Evolutionary conservation across 2,113 vertebrate species (phyloP), one percentile per base, ranked within the genome.

Genomic region (Cyanocitta stelleri): DNA sequence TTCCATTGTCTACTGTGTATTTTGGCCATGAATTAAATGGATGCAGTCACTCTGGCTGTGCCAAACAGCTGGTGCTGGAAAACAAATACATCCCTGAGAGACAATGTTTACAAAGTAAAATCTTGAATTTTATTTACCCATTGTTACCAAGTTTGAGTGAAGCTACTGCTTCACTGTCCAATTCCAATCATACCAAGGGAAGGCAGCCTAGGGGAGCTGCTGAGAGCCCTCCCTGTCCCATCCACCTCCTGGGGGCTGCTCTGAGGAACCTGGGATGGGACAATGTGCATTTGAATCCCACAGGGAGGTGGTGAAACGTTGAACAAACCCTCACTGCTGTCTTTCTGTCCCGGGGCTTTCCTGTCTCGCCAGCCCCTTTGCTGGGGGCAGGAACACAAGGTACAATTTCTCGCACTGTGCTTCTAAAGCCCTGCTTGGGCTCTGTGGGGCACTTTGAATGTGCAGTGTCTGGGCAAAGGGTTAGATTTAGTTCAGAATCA

Each of bases 211-310:
- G 43, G 3, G 10, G 48, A 35, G 78, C 59, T 52, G 91, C 71
- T 27, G 17, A 4, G 27, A 13, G 43, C 33, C 24, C 32, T 58
- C 8, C 55, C n/a, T 54, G 13, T 32, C 29, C 32, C 43, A 49
- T 19, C 24, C 69, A 32, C 4, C 3, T 87, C 27, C 35, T 32
- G 20, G 35, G 48, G 68, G 68, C 68, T 37, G 35, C 24, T 35
- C 71, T 58, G 52, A 67, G 52, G 24, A 43, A 21, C 51, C 27
- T 23, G 33, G 52, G 44, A 14, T 59, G 72, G 73, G 35, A 30
- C 21, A 14, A 9, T 0, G 21, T 9, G 30, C 37, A 23, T 0
- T 0, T 10, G 49, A 59, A 41, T 48, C 37, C 59, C 35, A 11
- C 37, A 23, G 27, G 41, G 66, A 61, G 51, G 33, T 19, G 32